Evolutionary conservation across 2,113 vertebrate species (phyloP).

Genomic region (Gopherus evgoodei): DNA sequence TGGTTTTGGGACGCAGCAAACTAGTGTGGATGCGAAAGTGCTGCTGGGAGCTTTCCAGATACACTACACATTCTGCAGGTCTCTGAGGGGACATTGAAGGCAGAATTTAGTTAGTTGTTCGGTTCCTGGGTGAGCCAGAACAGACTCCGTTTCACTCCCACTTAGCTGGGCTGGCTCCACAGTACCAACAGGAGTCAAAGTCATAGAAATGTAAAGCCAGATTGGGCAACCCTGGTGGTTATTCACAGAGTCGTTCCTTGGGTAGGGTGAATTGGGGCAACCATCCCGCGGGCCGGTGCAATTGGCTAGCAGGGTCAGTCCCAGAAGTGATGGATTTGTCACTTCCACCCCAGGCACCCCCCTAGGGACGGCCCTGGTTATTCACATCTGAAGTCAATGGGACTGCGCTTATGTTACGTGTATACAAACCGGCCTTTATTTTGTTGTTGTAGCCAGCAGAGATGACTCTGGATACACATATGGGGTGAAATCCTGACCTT

Average conservation of each 20-base stretch:
- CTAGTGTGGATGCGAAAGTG: not conserved
- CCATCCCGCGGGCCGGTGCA: no score
- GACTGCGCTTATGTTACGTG: not conserved
- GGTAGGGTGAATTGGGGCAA: no score
- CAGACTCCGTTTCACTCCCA: not conserved
- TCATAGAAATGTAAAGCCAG: not conserved
- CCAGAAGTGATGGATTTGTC: no score
- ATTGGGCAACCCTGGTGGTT: not conserved
- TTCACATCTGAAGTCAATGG: not conserved
- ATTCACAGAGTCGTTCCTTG: not conserved
- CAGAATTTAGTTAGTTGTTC: not conserved
- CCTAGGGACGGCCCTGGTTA: not conserved
- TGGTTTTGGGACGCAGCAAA: not conserved
- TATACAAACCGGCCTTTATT: not conserved
- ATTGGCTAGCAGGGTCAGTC: no score
- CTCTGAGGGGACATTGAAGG: rapidly evolving
- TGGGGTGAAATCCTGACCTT: not conserved
- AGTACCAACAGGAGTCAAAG: not conserved
- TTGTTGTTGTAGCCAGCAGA: not conserved
- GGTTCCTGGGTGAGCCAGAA: not conserved
- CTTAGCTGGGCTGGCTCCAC: not conserved
- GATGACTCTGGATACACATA: not conserved
- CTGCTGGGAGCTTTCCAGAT: not conserved
- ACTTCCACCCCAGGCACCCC: no score
- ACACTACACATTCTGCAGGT: not conserved